phyloP scores from a whole-genome alignment of 2,797 vertebrate genomes.

The Antennarius maculatus region DNA sequence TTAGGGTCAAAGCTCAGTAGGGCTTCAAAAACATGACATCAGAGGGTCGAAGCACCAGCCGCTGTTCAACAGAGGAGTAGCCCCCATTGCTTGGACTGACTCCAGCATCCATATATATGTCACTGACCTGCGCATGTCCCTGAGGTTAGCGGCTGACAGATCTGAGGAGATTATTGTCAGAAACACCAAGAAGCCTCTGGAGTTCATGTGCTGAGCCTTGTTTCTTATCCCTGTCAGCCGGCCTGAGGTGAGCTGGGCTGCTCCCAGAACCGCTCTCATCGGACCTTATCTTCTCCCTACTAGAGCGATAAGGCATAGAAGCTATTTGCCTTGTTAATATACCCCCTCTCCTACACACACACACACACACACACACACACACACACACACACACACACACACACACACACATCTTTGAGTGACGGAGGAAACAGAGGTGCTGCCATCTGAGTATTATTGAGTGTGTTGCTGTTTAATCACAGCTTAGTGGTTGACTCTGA shows the following conservation, averaged over 20 bases:
- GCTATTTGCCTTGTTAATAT: constrained; percentile 72
- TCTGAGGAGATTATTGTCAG: constrained; percentile 50
- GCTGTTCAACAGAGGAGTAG: background rate
- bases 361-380: constrained; percentile 2
- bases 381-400: constrained; percentile 1
- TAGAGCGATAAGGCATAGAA: constrained; percentile 61
- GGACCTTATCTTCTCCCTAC: constrained; percentile 58
- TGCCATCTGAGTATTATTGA: constrained; percentile 55
- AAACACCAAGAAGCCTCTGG: constrained; percentile 41
- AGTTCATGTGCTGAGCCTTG: constrained; percentile 43
- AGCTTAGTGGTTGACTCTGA: constrained; percentile 62
- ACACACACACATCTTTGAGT: constrained; percentile 40
- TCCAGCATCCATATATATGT: background rate
- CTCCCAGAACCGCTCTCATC: constrained; percentile 52
- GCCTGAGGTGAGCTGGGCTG: constrained; percentile 39
- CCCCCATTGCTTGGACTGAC: too few species aligned
- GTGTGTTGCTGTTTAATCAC: constrained; percentile 52
- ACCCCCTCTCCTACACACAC: background rate
- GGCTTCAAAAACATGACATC: too few species aligned
- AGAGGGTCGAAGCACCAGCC: background rate
- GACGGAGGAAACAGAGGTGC: constrained; percentile 57
- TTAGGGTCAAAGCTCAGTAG: too few species aligned
- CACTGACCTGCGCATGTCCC: constrained; percentile 3
- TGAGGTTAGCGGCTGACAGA: constrained; percentile 10
- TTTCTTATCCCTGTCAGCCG: constrained; percentile 48